Conservation (phyloP, 2,113 vertebrate genomes). For the Sarotherodon lohbergeri region DNA sequence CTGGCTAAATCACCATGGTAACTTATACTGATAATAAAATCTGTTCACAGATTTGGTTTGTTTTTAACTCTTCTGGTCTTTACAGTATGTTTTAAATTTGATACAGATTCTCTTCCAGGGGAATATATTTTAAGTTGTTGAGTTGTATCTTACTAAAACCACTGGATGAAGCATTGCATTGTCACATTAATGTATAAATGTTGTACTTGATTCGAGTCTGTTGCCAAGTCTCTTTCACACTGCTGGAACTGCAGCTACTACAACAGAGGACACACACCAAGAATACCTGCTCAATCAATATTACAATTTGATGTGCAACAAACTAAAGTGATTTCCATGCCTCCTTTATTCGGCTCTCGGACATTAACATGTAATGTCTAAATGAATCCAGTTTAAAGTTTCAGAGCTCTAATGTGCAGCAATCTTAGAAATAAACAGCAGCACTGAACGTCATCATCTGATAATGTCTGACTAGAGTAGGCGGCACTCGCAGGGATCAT, state of each 20-base stretch:
- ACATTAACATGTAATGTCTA: background rate
- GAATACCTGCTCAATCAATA: background rate
- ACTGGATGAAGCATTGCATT: background rate
- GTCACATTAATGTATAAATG: background rate
- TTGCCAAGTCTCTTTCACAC: background rate
- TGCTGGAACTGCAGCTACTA: background rate
- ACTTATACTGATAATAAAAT: background rate
- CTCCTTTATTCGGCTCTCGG: accelerated
- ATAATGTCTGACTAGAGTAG: background rate
- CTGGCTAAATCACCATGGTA: background rate
- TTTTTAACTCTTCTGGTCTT: background rate
- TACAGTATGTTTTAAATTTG: background rate
- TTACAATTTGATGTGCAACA: background rate
- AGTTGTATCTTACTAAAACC: background rate
- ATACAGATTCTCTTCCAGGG: background rate
- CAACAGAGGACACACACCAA: background rate
- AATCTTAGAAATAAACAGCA: background rate
- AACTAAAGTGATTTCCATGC: background rate
- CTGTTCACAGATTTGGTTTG: background rate
- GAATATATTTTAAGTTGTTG: background rate
- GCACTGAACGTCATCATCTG: background rate
- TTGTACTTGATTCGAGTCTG: background rate
- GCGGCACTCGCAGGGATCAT: background rate
- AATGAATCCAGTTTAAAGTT: background rate
- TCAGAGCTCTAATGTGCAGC: background rate